Base-by-base conservation (phyloP, 1,140 invertebrate species). In the Pachypsylla venusta region DNA sequence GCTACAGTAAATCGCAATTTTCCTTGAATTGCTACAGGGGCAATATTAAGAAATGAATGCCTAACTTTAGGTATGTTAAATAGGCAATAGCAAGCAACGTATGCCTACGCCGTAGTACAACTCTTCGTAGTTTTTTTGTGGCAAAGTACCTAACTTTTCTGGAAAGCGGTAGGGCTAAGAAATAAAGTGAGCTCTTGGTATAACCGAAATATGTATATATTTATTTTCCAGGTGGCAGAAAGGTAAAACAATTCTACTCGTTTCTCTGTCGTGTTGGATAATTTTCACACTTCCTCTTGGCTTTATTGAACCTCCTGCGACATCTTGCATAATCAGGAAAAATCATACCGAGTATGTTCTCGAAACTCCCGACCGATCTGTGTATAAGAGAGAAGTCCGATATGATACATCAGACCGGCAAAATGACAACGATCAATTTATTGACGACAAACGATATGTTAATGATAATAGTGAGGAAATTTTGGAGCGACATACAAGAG, bases 211-310 rank as follows among this genome's bases (percentile, higher is more conserved):
- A n/a, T n/a, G n/a, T n/a, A n/a, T n/a, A n/a, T n/a, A n/a, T n/a
- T n/a, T n/a, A n/a, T n/a, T n/a, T n/a, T n/a, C 22, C 66, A 83
- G 87, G 63, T 91, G 86, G 77, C 83, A 85, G 58, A 89, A 87
- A 67, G 87, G 88, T 10, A 91, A 94, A 71, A 73, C 84, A 39
- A 77, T 99, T 56, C 74, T 99, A 30, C 71, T 99, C n/a, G 86
- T 85, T 30, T 95, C 94, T 0, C 73, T 99, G 13, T 80, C 86
- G 2, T 90, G 89, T 57, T 98, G 95, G 93, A 90, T 98, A 25
- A 79, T 97, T 13, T 99, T 98, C 73, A 99, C 95, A 5, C 75
- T 98, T 54, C 89, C 93, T 0, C 72, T 99, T 62, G 93, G 93
- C 25, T 95, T 95, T 68, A 87, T 98, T 59, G 87, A 95, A 67